Evolutionary conservation across 2,888 invertebrate species (phyloP), one percentile per base, ranked within the genome.

Genomic region (Mythimna lalbum): DNA sequence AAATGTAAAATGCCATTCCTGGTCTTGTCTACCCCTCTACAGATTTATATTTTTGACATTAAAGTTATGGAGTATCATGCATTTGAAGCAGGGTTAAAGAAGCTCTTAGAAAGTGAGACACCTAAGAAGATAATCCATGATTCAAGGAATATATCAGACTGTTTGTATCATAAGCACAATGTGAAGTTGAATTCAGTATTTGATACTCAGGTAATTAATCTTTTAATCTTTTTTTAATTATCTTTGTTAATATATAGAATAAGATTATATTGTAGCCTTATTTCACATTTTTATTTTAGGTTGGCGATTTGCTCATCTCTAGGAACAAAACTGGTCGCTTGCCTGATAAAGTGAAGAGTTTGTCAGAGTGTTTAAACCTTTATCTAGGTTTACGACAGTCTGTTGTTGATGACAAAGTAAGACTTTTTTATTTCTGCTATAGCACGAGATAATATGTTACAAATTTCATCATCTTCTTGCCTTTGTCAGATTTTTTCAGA

Each of bases 61-160:
- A 94, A 96, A 90, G 95, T 93, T 9, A 94, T 96, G 93, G 95
- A 95, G 76, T 92, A 92, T 81, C 93, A 93, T 88, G 96, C 93
- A 31, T 96, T 96, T 91, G 94, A 95, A 84, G 93, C 91, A 73
- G 96, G 96, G 3, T 86, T 97, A 9, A 94, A 93, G 78, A 90
- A 94, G 57, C 81, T 96, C 6, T 89, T 96, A 64, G 94, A 96
- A 84, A 91, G 92, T 90, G 92, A 92, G 47, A 86, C 82, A 63
- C 94, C 96, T 39, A 94, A 96, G 69, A 96, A 97, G 91, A 96
- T 97, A 79, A 92, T 97, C 43, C 97, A 97, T 92, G 96, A 97
- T 85, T 96, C 96, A 78, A 93, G 97, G 73, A 93, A 94, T 78
- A 86, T 96, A 69, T 96, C 97, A 0, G 97, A 97, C 85, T 96